Percentiles rank a stretch among this genome's conserved stretches.
Conservation (phyloP, 1,140 invertebrate genomes). For the Diorhabda elongata region DNA sequence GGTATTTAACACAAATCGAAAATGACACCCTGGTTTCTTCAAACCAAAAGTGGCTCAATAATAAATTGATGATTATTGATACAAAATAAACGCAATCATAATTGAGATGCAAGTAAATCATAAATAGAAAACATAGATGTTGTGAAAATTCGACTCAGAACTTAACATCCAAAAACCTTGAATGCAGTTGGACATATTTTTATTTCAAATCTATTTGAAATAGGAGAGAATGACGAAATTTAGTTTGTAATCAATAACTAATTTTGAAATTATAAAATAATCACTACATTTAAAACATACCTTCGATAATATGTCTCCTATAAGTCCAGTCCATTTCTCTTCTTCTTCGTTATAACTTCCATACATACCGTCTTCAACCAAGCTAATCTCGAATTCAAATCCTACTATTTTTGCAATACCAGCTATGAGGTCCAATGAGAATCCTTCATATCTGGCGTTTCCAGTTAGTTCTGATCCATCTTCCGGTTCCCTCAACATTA, state of each 20-base stretch:
- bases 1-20: too few relatives aligned
- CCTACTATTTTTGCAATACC: slow-evolving; percentile 67
- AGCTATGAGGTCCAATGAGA: slow-evolving; percentile 75
- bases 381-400: slow-evolving; percentile 72
- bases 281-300: slow-evolving; percentile 48
- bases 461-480: slow-evolving; percentile 50
- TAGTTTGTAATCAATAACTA: too few relatives aligned
- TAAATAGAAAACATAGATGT: too few relatives aligned
- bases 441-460: slow-evolving; percentile 71
- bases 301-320: slow-evolving; percentile 72
- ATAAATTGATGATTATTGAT: too few relatives aligned
- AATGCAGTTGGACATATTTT: neutral
- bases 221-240: too few relatives aligned
- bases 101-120: too few relatives aligned
- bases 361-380: slow-evolving; percentile 65
- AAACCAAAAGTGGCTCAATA: too few relatives aligned
- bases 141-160: too few relatives aligned
- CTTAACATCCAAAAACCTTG: neutral
- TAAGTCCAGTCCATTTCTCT: slow-evolving; percentile 79
- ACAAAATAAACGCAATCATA: too few relatives aligned
- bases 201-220: too few relatives aligned
- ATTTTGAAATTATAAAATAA: too few relatives aligned
- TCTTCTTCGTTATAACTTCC: slow-evolving; percentile 66
- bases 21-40: too few relatives aligned
- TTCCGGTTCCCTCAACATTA: slow-evolving; percentile 55